Percentiles rank a stretch among this genome's conserved stretches.
Evolutionary conservation across 1,140 invertebrate species (phyloP).

Genomic region (Pseudomyrmex pallidus): DNA sequence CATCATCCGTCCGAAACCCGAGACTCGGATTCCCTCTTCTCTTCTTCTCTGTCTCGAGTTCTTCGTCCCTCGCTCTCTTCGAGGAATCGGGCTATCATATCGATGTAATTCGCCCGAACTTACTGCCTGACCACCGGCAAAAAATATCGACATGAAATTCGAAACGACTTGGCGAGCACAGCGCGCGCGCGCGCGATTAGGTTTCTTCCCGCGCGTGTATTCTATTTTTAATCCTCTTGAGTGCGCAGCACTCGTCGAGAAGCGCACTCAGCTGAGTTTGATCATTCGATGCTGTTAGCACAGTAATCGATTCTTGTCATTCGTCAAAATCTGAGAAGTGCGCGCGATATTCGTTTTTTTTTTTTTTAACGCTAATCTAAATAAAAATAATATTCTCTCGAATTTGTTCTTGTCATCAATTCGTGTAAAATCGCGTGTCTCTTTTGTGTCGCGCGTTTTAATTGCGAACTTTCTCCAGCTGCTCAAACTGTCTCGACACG

Average conservation of each 20-base stretch:
- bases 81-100: slow-evolving; percentile 30
- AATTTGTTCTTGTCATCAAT: too few species aligned
- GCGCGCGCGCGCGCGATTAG: neutral
- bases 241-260: neutral
- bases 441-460: too few species aligned
- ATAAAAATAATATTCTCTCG: too few species aligned
- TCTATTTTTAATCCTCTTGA: slow-evolving; percentile 38
- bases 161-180: neutral
- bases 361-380: too few species aligned
- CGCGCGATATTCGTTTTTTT: too few species aligned
- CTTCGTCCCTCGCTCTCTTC: neutral
- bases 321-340: too few species aligned
- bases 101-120: slow-evolving; percentile 38
- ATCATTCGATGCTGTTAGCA: too few species aligned
- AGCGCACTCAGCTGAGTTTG: neutral
- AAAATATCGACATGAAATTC: slow-evolving; percentile 42
- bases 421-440: too few species aligned
- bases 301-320: too few species aligned
- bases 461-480: neutral
- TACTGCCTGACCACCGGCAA: neutral
- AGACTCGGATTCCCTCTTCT: slow-evolving; percentile 12
- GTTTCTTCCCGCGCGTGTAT: slow-evolving; percentile 6
- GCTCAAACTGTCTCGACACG: neutral
- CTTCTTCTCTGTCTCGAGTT: neutral
- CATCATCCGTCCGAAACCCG: slow-evolving; percentile 48